These are phyloP conservation scores for Agrochola circellaris DNA, from an alignment of 2,888 invertebrate species.

Conservation along the genomic window DNA sequence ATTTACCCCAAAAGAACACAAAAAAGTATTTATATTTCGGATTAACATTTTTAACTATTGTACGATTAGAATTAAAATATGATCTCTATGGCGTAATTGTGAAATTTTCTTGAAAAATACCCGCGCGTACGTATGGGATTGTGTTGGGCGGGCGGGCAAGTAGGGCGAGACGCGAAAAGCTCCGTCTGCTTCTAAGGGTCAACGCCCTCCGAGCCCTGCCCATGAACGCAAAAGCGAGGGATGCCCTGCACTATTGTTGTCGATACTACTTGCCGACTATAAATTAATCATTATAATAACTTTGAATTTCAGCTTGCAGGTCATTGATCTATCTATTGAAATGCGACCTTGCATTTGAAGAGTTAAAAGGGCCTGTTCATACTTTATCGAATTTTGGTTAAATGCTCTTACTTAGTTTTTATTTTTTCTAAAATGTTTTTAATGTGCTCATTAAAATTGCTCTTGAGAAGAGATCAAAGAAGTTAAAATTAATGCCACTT, in stretches of 20 bases:
- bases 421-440: constrained; percentile 1
- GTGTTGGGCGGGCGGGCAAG: constrained; percentile 84
- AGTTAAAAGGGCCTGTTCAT: neutral
- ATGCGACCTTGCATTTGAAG: constrained; percentile 29
- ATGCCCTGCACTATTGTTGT: constrained; percentile 82
- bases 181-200: constrained; percentile 86
- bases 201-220: constrained; percentile 87
- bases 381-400: constrained; percentile 5
- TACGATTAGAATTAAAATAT: too few species aligned
- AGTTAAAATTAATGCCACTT: neutral
- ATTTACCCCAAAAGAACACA: constrained; percentile 1
- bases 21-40: neutral
- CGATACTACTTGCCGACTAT: constrained; percentile 79
- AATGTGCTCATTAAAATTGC: neutral
- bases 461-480: constrained; percentile 2
- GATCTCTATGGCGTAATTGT: constrained; percentile 6
- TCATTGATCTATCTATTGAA: constrained; percentile 22
- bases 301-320: constrained; percentile 27
- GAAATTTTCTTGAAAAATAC: constrained; percentile 51
- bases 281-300: constrained; percentile 25
- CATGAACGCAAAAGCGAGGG: constrained; percentile 86
- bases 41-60: neutral
- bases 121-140: constrained; percentile 63
- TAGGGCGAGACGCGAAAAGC: constrained; percentile 89
- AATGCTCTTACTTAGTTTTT: neutral